These are phyloP conservation scores for Pycnomerus fuliginosus DNA, from an alignment of 2,888 invertebrate species.

Conservation along the genomic window DNA sequence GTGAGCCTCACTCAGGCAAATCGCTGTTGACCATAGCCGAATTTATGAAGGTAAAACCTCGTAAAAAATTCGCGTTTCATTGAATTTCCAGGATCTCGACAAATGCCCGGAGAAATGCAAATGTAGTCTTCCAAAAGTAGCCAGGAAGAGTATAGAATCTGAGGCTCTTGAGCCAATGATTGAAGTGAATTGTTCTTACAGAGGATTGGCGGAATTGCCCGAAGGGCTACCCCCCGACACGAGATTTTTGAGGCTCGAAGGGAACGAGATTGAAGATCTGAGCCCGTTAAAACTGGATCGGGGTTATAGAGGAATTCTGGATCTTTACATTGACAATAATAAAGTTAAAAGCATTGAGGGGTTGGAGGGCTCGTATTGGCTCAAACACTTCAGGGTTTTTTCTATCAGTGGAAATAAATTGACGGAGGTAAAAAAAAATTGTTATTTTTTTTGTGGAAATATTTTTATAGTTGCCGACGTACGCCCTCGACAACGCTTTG, in stretches of 20 bases:
- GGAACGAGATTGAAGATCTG: slow-evolving; percentile 65
- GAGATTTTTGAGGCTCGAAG: slow-evolving; percentile 64
- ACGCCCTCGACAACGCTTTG: slow-evolving; percentile 77
- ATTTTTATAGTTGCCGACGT: slow-evolving; percentile 67
- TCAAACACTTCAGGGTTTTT: slow-evolving; percentile 73
- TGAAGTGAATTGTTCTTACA: slow-evolving; percentile 66
- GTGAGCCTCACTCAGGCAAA: slow-evolving; percentile 61
- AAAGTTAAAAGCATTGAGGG: slow-evolving; percentile 64
- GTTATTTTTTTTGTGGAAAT: not conserved
- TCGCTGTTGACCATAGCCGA: slow-evolving; percentile 65
- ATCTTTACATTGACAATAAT: slow-evolving; percentile 78
- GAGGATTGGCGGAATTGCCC: slow-evolving; percentile 61
- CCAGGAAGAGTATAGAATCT: slow-evolving; percentile 51
- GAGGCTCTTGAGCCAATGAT: slow-evolving; percentile 58
- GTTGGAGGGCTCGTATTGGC: slow-evolving; percentile 77
- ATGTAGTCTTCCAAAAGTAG: slow-evolving; percentile 66
- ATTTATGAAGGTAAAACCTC: slow-evolving; percentile 59
- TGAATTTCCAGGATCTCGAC: slow-evolving; percentile 33
- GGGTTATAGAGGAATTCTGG: slow-evolving; percentile 66
- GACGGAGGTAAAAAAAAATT: slow-evolving; percentile 67
- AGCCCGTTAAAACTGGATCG: slow-evolving; percentile 64
- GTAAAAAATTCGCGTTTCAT: not conserved
- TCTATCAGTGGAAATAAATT: slow-evolving; percentile 73
- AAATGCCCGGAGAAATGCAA: slow-evolving; percentile 61
- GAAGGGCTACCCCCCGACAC: slow-evolving; percentile 63